Base-by-base conservation (phyloP, 2,113 vertebrate species). In the Panthera uncia region DNA sequence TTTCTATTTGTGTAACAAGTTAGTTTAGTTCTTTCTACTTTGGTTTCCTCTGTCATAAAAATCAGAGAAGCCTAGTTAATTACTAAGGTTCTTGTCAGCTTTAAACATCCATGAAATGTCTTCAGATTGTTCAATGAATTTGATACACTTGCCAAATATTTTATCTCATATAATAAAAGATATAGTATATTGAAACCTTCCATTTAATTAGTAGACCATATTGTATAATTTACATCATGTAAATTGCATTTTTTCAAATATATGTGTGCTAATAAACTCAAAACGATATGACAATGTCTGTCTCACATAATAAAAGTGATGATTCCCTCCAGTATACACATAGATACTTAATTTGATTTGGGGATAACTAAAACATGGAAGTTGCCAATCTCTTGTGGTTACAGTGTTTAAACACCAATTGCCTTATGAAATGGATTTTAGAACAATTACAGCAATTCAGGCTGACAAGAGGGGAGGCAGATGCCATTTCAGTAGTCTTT, bases 401-500 rank as follows among this genome's bases (percentile, higher is more conserved):
- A 95, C 7, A 92, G 50, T 52, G 38, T 95, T 92, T 87, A 95
- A 94, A 82, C 18, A 82, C 81, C 48, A 73, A 36, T 83, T 94
- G 91, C 66, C 80, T 94, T 90, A 69, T 92, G 81, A 83, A 96
- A 92, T 96, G n/a, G 36, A 82, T 94, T 63, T 96, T 4, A 31
- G 78, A 19, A 89, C 25, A 57, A 94, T 66, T 84, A 65, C 1
- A 89, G 85, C n/a, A 94, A 93, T 69, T 52, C 65, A 69, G 33
- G 45, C 71, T 52, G 31, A 61, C 41, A 31, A 48, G 29, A 80
- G 66, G 31, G 57, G 15, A 94, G 50, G 31, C 57, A 82, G 38
- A 50, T 81, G 66, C 25, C 48, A 81, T 45, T 80, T 84, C 50
- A 23, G 78, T 79, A n/a, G 21, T 66, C 25, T 71, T 86, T 21